Base-by-base conservation (phyloP, 1,140 invertebrate genomes). In the Phenacoccus solenopsis region DNA sequence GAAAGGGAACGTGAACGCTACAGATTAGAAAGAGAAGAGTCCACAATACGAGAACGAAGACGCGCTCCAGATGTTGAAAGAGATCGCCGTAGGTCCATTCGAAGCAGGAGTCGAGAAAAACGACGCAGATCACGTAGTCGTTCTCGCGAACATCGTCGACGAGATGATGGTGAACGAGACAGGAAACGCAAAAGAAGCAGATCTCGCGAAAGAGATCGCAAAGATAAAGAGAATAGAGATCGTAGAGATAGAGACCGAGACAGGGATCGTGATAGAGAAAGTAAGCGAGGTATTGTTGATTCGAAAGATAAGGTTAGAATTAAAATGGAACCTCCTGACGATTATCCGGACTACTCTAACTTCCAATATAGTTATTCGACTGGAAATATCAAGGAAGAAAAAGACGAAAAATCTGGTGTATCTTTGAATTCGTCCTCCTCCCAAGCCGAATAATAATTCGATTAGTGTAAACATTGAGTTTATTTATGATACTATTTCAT, bases 1-100 rank as follows among this genome's bases (percentile, higher is more conserved):
- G 89, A 91, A 75, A 80, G 89, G 3, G 90, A 91, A 78, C 80
- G 89, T 21, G 89, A 90, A 77, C 81, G 88, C 30, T 90, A 90
- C 78, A 82, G 89, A 2, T 80, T 88, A 59, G 89, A 91, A 78
- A 81, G 88, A 10, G 89, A 91, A 77, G 79, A 81, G 59, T 82
- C 83, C 35, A 80, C 78, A 32, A 71, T 75, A 21, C 74, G 74
- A 5, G 75, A 32, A 5, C 5, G 30, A 32, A 32, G 75, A 79
- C 70, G 79, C 78, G 71, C 28, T 28, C 22, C 35, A 3, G 83
- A 84, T 75, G 80, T 83, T 67, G 82, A 79, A 79, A 82, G 76
- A 32, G 84, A 84, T 28, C 79, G 84, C 70, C 73, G 78, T 67
- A 78, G 79, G 28, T 72, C 77, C 9, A 27, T 28, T 25, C 28